phyloP scores from a whole-genome alignment of 2,113 vertebrate genomes.

The Riparia riparia region DNA sequence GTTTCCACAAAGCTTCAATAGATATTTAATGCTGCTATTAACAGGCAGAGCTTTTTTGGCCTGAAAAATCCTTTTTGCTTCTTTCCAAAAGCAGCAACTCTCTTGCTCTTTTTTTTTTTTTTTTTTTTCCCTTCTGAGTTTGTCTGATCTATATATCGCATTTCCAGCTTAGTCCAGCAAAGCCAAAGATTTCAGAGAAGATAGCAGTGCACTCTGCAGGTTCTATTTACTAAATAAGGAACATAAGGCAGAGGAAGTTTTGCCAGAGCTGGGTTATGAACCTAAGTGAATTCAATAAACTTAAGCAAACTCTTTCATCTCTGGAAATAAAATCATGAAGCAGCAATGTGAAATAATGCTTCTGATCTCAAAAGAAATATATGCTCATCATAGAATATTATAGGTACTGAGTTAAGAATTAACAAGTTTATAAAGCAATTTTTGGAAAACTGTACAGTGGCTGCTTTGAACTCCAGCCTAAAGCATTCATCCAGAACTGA shows the following conservation, averaged over 20 bases:
- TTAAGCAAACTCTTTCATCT: neutral
- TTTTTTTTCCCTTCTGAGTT: neutral
- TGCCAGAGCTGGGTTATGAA: neutral
- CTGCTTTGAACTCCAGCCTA: neutral
- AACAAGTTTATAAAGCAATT: neutral
- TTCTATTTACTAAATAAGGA: constrained; percentile 62
- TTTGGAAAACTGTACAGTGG: neutral
- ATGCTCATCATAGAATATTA: neutral
- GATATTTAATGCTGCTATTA: neutral
- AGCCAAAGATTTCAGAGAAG: constrained; percentile 46
- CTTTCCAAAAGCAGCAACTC: neutral
- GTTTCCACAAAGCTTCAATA: neutral
- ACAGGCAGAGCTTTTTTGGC: neutral
- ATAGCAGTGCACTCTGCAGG: neutral
- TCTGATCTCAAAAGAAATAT: neutral
- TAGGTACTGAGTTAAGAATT: neutral
- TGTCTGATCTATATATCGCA: constrained; percentile 1
- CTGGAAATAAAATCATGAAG: neutral
- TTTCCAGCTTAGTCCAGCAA: constrained; percentile 6
- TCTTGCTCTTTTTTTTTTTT: neutral
- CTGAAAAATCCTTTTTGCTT: neutral
- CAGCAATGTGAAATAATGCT: neutral
- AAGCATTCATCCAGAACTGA: neutral
- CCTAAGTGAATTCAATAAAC: neutral
- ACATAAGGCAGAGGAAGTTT: neutral